Base-by-base conservation (phyloP, 2,888 invertebrate genomes). In the Caenorhabditis sp. region DNA sequence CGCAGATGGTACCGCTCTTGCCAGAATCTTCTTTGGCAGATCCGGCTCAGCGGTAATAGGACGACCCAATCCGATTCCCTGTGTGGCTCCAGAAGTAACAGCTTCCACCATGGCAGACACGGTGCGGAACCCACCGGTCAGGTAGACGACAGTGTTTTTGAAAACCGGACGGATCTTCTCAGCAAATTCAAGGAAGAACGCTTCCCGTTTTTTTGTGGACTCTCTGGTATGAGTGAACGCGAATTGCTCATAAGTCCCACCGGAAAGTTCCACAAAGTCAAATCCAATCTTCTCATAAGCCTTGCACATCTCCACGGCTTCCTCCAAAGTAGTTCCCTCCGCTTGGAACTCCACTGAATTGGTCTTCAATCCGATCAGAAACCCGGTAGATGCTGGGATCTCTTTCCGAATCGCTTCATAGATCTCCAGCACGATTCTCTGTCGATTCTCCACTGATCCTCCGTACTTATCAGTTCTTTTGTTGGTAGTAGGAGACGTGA, bases 331-430 rank as follows among this genome's bases (percentile, higher is more conserved):
- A 0, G 87, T 77, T 20, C 89, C 89, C 26, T 83, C 78, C 0
- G 79, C 60, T 81, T 89, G 89, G 40, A 89, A 89, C 50, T 89
- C 89, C 11, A 88, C 86, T 1, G 88, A 89, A 64, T 89, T 89
- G 15, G 88, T 81, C 40, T 89, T 89, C 53, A 89, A 69, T 22
- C 88, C 89, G 13, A 89, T 67, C 11, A 88, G 35, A 44, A 89
- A 89, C 1, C 85, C 84, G n/a, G 84, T 85, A 3, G 79, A 76
- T 0, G 72, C 83, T 9, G 88, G 86, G 51, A 88, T 80, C 53
- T 80, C 74, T n/a, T 69, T 56, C 40, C 87, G 62, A 28, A 88
- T 88, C 6, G 86, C 87, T 20, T 83, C 82, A 58, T 80, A 86
- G 37, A 85, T 85, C 58, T 88, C 88, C 35, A 71, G 22, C 24